phyloP scores from a whole-genome alignment of 2,888 invertebrate genomes.

The Tetragonula carbonaria region DNA sequence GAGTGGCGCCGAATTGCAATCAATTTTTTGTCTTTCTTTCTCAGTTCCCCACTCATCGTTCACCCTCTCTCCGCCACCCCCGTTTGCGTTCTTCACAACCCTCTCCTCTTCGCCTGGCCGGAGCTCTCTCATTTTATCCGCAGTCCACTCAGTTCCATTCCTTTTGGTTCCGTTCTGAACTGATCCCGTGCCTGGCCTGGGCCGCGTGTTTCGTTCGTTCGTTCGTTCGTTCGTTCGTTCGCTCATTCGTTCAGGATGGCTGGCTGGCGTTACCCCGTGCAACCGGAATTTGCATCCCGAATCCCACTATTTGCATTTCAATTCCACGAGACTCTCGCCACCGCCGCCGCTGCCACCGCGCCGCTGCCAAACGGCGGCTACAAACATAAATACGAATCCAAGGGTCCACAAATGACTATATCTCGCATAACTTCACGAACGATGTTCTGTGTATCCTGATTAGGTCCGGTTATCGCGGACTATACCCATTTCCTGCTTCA shows the following conservation, averaged over 20 bases:
- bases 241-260: conserved; percentile 72
- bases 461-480: conserved; percentile 64
- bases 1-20: conserved; percentile 81
- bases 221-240: conserved; percentile 73
- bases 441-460: conserved; percentile 66
- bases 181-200: conserved; percentile 72
- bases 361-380: conserved; percentile 81
- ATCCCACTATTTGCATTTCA: conserved; percentile 84
- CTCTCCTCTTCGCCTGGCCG: conserved; percentile 2
- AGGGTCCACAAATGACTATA: conserved; percentile 71
- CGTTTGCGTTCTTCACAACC: not conserved
- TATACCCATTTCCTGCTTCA: conserved; percentile 48
- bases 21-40: conserved; percentile 78
- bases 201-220: conserved; percentile 67
- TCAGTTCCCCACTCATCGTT: conserved; percentile 65
- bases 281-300: conserved; percentile 83
- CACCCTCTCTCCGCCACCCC: conserved; percentile 54
- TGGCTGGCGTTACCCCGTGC: conserved; percentile 80
- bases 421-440: conserved; percentile 65
- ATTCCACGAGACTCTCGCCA: conserved; percentile 81
- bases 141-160: conserved; percentile 74
- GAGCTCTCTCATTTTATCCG: conserved; percentile 61
- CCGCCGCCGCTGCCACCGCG: conserved; percentile 69
- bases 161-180: conserved; percentile 74
- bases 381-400: conserved; percentile 82